phyloP scores from a whole-genome alignment of 2,797 vertebrate species.

The Erethizon dorsatum region DNA sequence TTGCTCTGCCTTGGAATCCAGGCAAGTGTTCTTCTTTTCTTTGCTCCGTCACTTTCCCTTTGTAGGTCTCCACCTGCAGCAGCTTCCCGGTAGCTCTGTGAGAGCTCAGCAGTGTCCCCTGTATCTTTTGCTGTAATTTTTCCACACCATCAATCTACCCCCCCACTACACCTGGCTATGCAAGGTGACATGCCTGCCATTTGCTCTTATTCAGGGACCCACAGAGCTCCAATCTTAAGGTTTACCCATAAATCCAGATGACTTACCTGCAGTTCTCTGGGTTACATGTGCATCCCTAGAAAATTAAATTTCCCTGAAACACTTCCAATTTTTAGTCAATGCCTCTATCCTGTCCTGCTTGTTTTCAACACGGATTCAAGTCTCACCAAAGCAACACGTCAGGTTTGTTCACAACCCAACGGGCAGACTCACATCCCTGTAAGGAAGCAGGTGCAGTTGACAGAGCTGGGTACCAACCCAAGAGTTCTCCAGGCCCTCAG shows the following conservation, averaged over 20 bases:
- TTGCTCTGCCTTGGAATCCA: not conserved
- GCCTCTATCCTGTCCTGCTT: not conserved
- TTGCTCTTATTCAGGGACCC: not conserved
- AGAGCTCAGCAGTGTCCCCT: not conserved
- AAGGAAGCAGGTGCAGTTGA: not conserved
- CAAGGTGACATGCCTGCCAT: not conserved
- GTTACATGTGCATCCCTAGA: not conserved
- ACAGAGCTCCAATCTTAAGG: not conserved
- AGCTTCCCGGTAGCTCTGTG: not conserved
- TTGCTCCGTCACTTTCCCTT: not conserved
- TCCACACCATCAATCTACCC: accelerated
- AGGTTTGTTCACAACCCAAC: not conserved
- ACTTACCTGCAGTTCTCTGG: not conserved
- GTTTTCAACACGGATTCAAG: not conserved
- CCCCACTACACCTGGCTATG: not conserved
- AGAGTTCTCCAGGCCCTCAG: not conserved
- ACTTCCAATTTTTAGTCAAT: not conserved
- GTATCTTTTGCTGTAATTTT: not conserved
- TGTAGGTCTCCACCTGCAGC: not conserved
- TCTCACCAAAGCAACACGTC: not conserved
- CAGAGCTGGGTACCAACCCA: not conserved
- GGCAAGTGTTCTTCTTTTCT: not conserved
- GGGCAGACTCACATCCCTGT: not conserved
- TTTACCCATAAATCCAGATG: not conserved
- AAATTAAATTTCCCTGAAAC: not conserved